Evolutionary conservation across 1,140 invertebrate species (phyloP), one percentile per base, ranked within the genome.

Genomic region (Drosophila nasuta): DNA sequence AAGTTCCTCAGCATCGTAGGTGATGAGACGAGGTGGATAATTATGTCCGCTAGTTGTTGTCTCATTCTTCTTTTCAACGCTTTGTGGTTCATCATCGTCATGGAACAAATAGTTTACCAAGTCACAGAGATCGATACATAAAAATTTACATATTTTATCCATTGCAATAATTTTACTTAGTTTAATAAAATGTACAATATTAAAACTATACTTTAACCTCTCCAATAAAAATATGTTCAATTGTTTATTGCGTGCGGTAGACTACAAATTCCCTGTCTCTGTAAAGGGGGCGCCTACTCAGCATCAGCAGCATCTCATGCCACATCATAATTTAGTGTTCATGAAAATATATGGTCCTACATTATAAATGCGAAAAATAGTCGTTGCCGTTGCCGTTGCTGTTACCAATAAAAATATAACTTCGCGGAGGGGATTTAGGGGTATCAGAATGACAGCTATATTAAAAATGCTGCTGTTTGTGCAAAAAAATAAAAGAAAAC

Each of bases 301-400:
- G 65, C 64, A 35, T 38, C 35, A 43, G 41, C 41, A 43, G 41
- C 41, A 13, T 43, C 41, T 67, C 43, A 45, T 25, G n/a, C 13
- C 33, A 30, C 69, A 25, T 49, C 58, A 68, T 83, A 87, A 88
- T 88, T 88, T 82, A 88, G 77, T 83, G 83, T 88, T 80, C 83
- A 77, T 83, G 83, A 75, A 88, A 87, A 87, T 88, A 87, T 87
- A 87, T 87, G 64, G 43, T 54, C 52, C 49, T 64, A 64, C 67
- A 87, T 87, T 87, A 87, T 88, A 87, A 87, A 87, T 88, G 83
- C 83, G 83, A 87, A 87, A 87, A 87, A 88, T 72, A 80, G 82
- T 73, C 83, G 45, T 66, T 76, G 41, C 38, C 38, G 11, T 41
- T 75, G 38, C 38, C 38, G 11, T 41, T 41, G 63, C 46, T 66